A percentile compares a stretch with the other conserved stretches of the same genome.
These are phyloP conservation scores for Colletes latitarsis DNA, from an alignment of 1,140 invertebrate species.

Conservation along the genomic window DNA sequence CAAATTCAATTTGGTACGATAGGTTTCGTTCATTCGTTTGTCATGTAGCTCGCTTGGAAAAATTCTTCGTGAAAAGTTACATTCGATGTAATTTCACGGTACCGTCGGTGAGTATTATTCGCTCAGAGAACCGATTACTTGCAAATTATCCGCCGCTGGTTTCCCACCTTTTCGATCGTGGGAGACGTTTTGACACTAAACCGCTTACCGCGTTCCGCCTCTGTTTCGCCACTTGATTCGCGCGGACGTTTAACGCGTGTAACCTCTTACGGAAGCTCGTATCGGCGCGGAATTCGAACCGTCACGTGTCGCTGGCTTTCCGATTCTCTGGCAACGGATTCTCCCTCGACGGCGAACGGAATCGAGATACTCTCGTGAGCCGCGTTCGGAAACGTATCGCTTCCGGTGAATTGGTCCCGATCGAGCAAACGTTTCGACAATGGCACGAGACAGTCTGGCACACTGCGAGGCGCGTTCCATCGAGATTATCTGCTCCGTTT, in stretches of 20 bases:
- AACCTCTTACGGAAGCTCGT: slow-evolving; percentile 3
- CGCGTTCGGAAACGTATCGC: neutral
- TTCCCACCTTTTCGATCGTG: slow-evolving; percentile 1
- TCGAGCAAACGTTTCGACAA: slow-evolving; percentile 18
- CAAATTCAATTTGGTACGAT: neutral
- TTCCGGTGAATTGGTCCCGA: neutral
- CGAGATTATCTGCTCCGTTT: neutral
- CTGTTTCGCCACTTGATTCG: slow-evolving; percentile 7
- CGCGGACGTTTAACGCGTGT: slow-evolving; percentile 6
- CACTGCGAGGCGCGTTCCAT: neutral
- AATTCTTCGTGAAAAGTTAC: too few species aligned
- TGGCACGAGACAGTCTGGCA: neutral
- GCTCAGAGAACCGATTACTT: neutral
- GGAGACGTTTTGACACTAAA: slow-evolving; percentile 30
- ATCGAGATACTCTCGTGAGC: neutral
- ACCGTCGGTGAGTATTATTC: neutral
- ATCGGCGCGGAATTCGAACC: neutral
- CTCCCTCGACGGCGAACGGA: neutral
- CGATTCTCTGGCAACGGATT: neutral
- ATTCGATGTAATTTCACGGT: neutral
- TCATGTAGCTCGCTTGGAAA: too few species aligned
- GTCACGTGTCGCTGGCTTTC: neutral
- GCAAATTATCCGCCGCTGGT: slow-evolving; percentile 1
- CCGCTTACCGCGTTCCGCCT: slow-evolving; percentile 2
- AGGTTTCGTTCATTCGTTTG: neutral